Base-by-base conservation (phyloP, 37 sponge, comb jelly and placozoan species). In the Aphrocallistes beatrix region DNA sequence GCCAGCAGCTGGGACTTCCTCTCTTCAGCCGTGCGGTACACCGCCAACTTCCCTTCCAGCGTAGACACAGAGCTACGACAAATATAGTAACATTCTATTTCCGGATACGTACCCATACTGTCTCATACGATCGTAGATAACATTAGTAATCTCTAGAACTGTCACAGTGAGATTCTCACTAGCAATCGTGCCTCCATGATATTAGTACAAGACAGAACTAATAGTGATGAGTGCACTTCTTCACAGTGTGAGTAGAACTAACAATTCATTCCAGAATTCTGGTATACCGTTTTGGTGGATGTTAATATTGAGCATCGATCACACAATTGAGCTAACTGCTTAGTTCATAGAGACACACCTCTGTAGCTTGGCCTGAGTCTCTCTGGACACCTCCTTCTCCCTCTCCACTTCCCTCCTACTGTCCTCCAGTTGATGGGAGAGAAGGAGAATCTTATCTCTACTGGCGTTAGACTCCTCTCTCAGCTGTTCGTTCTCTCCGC, bases 401-500 rank as follows among this genome's bases (percentile, higher is more conserved):
- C 75, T 3, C 17, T 60, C 75, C 25, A 60, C 6, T 30, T 60
- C 17, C 21, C 75, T 60, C 75, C 32, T 3, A 19, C 10, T 1
- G n/a, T 1, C 75, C 75, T 60, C 75, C 17, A 60, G 8, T 30
- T 60, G 75, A 13, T 13, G 6, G 34, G 17, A 60, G 6, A 60
- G 75, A 19, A 25, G 75, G 10, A 60, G 25, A 60, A 6, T 25
- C 8, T 30, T 3, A 1, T 3, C 75, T 13, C 75, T 3, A 60
- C 17, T 19, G 34, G 75, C 8, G 75, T 60, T 60, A 13, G 75
- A 8, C 75, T 60, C 75, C 21, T 60, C 75, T 60, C 75, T 60
- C 75, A 60, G 75, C 75, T 60, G 75, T 60, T 60, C 75, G 34
- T 60, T 60, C 75, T 60, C 75, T 3, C 17, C 75, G 10, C 75